phyloP scores from a whole-genome alignment of 2,888 invertebrate genomes.

The Drosophila formosana region DNA sequence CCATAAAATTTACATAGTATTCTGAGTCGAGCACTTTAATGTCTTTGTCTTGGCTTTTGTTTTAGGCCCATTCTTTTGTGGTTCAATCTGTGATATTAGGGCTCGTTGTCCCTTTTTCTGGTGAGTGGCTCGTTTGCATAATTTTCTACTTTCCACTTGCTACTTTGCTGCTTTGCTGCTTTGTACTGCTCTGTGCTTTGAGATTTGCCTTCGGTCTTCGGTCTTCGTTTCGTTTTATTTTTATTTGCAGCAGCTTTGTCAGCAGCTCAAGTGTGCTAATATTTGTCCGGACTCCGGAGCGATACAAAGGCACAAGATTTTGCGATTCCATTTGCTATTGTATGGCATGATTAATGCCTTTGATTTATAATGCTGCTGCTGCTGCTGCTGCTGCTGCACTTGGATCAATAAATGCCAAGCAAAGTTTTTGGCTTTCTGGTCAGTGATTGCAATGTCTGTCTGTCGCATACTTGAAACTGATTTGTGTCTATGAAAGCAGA shows the following conservation, averaged over 20 bases:
- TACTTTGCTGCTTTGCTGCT: not conserved
- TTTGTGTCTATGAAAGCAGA: constrained; percentile 52
- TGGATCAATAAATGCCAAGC: constrained; percentile 46
- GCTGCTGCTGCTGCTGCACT: constrained; percentile 8
- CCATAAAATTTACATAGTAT: constrained; percentile 71
- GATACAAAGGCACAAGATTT: constrained; percentile 32
- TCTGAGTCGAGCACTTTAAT: constrained; percentile 56
- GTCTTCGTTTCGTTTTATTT: constrained; percentile 1
- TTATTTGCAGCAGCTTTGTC: constrained; percentile 42
- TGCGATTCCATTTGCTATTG: constrained; percentile 36
- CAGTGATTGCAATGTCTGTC: constrained; percentile 25
- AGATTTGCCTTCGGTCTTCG: constrained; percentile 25
- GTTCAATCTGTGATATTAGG: constrained; percentile 38
- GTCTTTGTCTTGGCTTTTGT: constrained; percentile 58
- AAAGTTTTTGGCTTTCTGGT: constrained; percentile 15
- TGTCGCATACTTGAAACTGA: constrained; percentile 32
- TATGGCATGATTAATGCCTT: constrained; percentile 62
- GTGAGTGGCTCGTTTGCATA: constrained; percentile 66
- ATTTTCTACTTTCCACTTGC: constrained; percentile 47
- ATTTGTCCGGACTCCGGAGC: constrained; percentile 46
- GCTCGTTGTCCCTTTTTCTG: constrained; percentile 36
- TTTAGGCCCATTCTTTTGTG: constrained; percentile 52
- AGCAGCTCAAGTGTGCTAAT: constrained; percentile 61
- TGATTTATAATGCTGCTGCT: constrained; percentile 44
- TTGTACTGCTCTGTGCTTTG: constrained; percentile 3